phyloP scores from a whole-genome alignment of 1,140 invertebrate genomes.

The Pomacea maculata region DNA sequence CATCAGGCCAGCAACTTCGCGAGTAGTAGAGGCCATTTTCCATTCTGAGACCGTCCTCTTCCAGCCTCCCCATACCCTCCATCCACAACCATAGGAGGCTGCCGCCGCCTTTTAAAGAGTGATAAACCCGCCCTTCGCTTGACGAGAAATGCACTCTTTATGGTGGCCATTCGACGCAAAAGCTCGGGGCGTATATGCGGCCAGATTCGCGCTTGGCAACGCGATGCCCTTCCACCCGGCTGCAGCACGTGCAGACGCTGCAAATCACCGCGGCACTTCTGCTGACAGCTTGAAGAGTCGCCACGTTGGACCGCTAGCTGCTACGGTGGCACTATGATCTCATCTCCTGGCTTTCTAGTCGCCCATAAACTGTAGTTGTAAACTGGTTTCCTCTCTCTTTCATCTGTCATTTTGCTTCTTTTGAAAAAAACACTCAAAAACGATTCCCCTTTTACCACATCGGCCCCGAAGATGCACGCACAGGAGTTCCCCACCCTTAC shows the following conservation, averaged over 20 bases:
- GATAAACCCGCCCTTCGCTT: slow-evolving; percentile 2
- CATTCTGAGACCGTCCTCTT: background rate
- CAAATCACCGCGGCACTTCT: slow-evolving; percentile 8
- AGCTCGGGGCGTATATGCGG: too few species aligned
- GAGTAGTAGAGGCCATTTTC: background rate
- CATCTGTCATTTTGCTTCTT: slow-evolving; percentile 19
- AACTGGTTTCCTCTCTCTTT: slow-evolving; percentile 17
- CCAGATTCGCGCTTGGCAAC: background rate
- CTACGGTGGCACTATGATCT: slow-evolving; percentile 1
- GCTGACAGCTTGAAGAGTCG: background rate
- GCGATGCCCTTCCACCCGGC: background rate
- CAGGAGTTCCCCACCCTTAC: too few species aligned
- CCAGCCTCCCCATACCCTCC: background rate
- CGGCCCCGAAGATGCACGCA: too few species aligned
- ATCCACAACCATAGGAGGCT: background rate
- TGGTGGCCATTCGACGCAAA: background rate
- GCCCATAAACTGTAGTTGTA: slow-evolving; percentile 11
- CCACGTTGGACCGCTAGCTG: background rate
- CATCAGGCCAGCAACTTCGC: background rate
- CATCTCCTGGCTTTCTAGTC: background rate
- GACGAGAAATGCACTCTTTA: slow-evolving; percentile 10
- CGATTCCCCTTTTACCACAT: background rate
- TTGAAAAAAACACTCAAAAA: background rate
- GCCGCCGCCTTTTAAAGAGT: slow-evolving; percentile 2
- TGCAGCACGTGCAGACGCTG: background rate